Percentiles rank a stretch among this genome's conserved stretches.
Evolutionary conservation across 2,113 vertebrate species (phyloP).

Genomic region (Capreolus pygargus): DNA sequence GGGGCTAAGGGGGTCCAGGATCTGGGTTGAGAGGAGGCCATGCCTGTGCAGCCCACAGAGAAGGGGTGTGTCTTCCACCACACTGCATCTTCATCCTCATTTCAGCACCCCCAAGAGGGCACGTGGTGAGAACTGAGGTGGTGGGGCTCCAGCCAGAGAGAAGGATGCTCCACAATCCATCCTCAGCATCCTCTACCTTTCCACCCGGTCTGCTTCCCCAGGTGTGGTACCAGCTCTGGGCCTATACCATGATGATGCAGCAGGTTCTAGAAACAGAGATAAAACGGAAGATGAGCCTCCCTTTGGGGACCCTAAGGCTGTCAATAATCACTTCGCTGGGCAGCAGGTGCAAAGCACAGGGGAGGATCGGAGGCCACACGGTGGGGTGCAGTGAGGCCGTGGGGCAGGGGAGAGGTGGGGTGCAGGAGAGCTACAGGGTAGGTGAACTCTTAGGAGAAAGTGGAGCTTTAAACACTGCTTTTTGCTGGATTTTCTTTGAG

Average conservation of each 20-base stretch:
- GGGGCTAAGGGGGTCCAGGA: neutral
- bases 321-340: neutral
- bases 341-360: neutral
- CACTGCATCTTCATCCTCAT: fast-evolving
- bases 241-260: neutral
- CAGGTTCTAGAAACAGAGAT: neutral
- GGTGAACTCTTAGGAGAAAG: neutral
- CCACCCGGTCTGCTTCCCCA: neutral
- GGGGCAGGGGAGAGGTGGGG: neutral
- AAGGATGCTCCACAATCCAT: too few species aligned
- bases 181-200: neutral
- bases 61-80: fast-evolving
- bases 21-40: neutral
- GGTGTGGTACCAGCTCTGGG: neutral
- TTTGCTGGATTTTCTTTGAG: neutral
- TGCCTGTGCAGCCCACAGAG: neutral
- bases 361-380: neutral
- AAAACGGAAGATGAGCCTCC: neutral
- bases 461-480: neutral
- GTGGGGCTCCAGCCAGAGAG: neutral
- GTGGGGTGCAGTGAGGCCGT: neutral
- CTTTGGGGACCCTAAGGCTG: neutral
- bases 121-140: neutral
- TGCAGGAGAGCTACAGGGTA: neutral
- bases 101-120: neutral